Conservation (phyloP, 2,888 invertebrate species). For the Copidosoma aretas region DNA sequence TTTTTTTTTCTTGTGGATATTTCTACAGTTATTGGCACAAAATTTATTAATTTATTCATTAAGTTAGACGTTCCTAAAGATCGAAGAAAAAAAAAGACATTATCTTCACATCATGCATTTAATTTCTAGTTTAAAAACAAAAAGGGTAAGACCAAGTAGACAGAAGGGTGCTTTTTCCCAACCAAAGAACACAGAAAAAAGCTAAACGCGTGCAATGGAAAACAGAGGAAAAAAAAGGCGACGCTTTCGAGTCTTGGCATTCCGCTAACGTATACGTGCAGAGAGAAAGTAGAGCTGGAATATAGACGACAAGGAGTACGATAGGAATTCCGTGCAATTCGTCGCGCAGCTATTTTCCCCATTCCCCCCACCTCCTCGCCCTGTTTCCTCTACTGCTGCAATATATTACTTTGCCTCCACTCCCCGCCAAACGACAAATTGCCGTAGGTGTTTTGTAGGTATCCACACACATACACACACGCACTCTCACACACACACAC, state of each 20-base stretch:
- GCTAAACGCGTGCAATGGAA: background rate
- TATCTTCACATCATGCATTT: no score
- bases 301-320: conserved; percentile 32
- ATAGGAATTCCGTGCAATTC: conserved; percentile 38
- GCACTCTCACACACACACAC: conserved; percentile 6
- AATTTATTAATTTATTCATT: no score
- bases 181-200: no score
- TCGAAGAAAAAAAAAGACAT: no score
- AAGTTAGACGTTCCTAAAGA: no score
- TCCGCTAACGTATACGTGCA: conserved; percentile 16
- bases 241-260: conserved; percentile 19
- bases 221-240: background rate
- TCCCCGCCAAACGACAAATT: conserved; percentile 22
- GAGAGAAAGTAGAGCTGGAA: conserved; percentile 21
- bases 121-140: background rate
- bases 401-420: background rate
- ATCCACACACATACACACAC: no score
- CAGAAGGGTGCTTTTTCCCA: background rate
- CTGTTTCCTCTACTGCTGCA: background rate
- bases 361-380: no score
- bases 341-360: conserved; percentile 32
- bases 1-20: no score
- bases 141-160: background rate
- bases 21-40: no score
- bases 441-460: conserved; percentile 22